Evolutionary conservation across 1,140 invertebrate genomes (phyloP).

Genomic region (Belonocnema kinseyi): DNA sequence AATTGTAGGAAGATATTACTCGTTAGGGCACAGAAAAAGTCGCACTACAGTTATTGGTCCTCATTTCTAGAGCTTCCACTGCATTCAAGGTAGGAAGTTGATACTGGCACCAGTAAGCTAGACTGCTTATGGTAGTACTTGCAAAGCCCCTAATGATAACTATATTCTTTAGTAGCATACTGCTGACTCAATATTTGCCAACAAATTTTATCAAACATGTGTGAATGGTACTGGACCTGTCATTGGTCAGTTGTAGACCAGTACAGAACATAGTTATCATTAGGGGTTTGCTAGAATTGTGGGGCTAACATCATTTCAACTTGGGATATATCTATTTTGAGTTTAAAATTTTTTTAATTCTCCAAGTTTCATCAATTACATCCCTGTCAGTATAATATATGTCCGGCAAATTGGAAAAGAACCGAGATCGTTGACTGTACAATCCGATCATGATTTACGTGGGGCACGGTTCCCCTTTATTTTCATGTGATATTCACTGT

Average conservation of each 20-base stretch:
- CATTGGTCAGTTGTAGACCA: too few species aligned
- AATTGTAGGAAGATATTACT: slow-evolving; percentile 63
- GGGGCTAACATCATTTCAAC: too few species aligned
- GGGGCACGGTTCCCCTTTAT: slow-evolving; percentile 37
- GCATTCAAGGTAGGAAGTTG: slow-evolving; percentile 59
- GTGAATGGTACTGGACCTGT: too few species aligned
- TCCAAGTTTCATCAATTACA: slow-evolving; percentile 23
- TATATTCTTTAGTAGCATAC: too few species aligned
- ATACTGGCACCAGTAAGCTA: slow-evolving; percentile 66
- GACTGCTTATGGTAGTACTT: too few species aligned
- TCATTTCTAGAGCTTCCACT: slow-evolving; percentile 51
- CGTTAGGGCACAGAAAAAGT: slow-evolving; percentile 52
- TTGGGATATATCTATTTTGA: slow-evolving; percentile 2
- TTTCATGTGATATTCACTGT: slow-evolving; percentile 51
- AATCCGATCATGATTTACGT: slow-evolving; percentile 48
- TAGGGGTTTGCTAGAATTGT: too few species aligned
- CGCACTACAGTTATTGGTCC: slow-evolving; percentile 63
- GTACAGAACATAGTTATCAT: too few species aligned
- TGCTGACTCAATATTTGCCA: too few species aligned
- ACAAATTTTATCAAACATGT: too few species aligned
- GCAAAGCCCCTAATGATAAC: too few species aligned
- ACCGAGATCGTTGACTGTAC: slow-evolving; percentile 28
- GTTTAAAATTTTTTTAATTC: neutral
- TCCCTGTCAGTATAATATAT: slow-evolving; percentile 32
- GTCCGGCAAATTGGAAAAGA: slow-evolving; percentile 43